Evolutionary conservation across 2,113 vertebrate species (phyloP), one percentile per base, ranked within the genome.

Genomic region (Gambusia affinis): DNA sequence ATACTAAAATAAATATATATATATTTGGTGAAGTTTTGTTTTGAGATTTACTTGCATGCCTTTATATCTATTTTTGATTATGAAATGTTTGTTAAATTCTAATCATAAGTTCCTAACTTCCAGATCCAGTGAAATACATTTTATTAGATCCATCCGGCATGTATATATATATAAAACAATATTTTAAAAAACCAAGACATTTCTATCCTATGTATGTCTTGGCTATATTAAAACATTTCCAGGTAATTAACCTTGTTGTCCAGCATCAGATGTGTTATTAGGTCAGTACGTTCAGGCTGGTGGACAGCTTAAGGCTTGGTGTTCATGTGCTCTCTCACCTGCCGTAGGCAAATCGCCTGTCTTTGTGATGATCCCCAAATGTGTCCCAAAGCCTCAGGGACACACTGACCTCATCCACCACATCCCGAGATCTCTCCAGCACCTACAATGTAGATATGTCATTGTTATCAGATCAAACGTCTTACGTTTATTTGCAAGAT

Each of bases 311-410:
- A 47, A 39, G 35, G 24, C 17, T 0, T 4, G 70, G 24, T 60
- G 44, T 27, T 51, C 11, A 37, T 69, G 30, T 35, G 5, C 61
- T 4, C n/a, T 33, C 94, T 90, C 72, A 96, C 95, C 95, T 94
- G 85, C 95, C 95, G 62, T 96, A 96, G 64, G 95, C 95, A 60
- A 96, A 96, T 73, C 95, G 91, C 67, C 95, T 91, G 90, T 96
- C 95, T 91, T 96, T 96, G 90, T 96, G 95, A 90, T 96, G 95
- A 87, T 96, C 95, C n/a, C 95, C 95, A 3, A 96, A 96, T 24
- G 95, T 96, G 92, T 96, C 95, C 95, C 95, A 96, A 0, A 96
- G 88, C 67, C 95, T 93, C 66, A 96, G 91, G 65, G 95, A 96
- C 79, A 96, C 94, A 22, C 95, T 96, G 87, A 96, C 95, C 78